A percentile compares a stretch with the other conserved stretches of the same genome.
Evolutionary conservation across 2,113 vertebrate species (phyloP).

Genomic region (Pluvianellus socialis): DNA sequence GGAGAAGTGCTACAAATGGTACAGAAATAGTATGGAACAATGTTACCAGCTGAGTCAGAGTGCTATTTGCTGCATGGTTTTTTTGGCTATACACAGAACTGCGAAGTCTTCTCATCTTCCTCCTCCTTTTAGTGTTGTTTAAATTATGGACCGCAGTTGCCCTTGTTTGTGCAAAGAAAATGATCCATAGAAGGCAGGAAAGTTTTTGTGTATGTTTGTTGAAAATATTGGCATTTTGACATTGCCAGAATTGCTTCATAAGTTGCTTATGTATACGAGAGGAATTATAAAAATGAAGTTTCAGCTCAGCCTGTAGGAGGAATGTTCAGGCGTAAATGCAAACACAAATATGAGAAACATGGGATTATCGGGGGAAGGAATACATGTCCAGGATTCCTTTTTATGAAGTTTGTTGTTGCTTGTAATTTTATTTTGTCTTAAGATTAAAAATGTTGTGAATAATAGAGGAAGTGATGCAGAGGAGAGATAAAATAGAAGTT

Average conservation of each 20-base stretch:
- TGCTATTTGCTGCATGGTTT: conserved; percentile 31
- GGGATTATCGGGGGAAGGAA: background rate
- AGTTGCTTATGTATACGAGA: background rate
- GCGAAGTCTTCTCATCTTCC: conserved; percentile 29
- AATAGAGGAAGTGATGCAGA: conserved; percentile 54
- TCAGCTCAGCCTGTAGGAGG: background rate
- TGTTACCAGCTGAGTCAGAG: conserved; percentile 56
- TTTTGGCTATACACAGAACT: conserved; percentile 7
- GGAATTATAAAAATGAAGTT: conserved; percentile 31
- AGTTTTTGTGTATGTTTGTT: background rate
- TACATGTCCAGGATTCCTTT: background rate
- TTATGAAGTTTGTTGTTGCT: background rate
- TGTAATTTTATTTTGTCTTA: conserved; percentile 46
- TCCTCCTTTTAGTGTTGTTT: conserved; percentile 39
- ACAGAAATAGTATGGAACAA: conserved; percentile 52
- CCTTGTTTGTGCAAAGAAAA: conserved; percentile 52
- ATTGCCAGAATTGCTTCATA: background rate
- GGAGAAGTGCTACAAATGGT: conserved; percentile 43
- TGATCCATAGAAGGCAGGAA: conserved; percentile 39
- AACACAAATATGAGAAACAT: background rate
- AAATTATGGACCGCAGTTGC: conserved; percentile 33
- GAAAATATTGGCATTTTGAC: conserved; percentile 49
- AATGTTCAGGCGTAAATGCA: background rate
- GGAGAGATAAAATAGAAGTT: conserved; percentile 49
- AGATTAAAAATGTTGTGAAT: conserved; percentile 47